These are phyloP conservation scores for Hylia prasina DNA, from an alignment of 2,113 vertebrate species.

Conservation along the genomic window DNA sequence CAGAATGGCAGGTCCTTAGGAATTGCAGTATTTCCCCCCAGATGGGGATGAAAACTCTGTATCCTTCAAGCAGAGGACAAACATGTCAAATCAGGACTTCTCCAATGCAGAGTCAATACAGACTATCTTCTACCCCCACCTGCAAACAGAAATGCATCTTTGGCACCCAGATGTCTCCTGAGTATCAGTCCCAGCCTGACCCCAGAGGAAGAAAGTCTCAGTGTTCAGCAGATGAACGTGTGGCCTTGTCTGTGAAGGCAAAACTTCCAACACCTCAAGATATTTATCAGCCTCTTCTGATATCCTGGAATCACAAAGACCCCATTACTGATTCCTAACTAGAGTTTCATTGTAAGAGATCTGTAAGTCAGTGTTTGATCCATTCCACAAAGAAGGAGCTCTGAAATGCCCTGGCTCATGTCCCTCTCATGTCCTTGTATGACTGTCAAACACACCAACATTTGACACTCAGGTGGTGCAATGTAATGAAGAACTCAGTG, in stretches of 20 bases:
- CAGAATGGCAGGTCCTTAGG: neutral
- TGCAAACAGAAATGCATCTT: neutral
- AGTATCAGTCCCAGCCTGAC: neutral
- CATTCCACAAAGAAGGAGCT: neutral
- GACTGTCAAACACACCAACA: neutral
- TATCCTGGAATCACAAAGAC: neutral
- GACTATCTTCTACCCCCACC: fast-evolving
- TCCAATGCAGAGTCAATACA: neutral
- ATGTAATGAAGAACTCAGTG: neutral
- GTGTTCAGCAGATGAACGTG: neutral
- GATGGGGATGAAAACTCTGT: neutral
- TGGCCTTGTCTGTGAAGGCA: neutral
- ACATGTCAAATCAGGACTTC: neutral
- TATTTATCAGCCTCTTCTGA: neutral
- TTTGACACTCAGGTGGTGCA: neutral
- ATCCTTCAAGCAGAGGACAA: neutral
- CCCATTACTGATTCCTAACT: neutral
- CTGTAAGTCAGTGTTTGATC: neutral
- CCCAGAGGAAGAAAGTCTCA: neutral
- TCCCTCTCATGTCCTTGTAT: neutral
- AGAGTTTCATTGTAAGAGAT: neutral
- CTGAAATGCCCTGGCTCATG: neutral
- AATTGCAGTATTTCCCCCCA: neutral
- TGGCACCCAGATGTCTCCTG: neutral
- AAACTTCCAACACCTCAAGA: neutral